Conservation (phyloP, 2,113 vertebrate genomes). For the Paradoxurus hermaphroditus region DNA sequence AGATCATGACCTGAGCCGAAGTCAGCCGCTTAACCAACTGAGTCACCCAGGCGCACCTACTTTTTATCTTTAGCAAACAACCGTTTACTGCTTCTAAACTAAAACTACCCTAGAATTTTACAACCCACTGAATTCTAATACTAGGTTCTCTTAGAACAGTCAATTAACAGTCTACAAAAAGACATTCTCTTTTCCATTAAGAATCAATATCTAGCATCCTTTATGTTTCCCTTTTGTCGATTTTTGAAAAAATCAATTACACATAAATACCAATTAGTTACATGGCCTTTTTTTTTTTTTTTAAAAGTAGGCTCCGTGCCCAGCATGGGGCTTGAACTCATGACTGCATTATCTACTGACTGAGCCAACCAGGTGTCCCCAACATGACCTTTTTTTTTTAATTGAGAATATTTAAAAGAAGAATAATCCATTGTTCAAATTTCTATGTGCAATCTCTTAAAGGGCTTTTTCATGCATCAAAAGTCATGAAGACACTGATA, state of each 20-base stretch:
- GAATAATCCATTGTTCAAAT: conserved; percentile 1
- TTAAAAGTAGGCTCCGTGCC: not conserved
- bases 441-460: not conserved
- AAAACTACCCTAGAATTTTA: conserved; percentile 5
- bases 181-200: not conserved
- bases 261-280: not conserved
- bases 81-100: not conserved
- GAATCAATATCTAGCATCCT: not conserved
- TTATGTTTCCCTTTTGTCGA: not conserved
- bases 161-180: not conserved
- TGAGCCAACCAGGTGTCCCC: not conserved
- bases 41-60: too few species aligned
- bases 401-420: conserved; percentile 37
- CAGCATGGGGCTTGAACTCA: not conserved
- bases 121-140: not conserved
- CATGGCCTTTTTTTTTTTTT: not conserved
- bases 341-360: not conserved
- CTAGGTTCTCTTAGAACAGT: conserved; percentile 7
- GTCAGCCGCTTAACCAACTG: too few species aligned
- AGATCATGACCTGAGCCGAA: too few species aligned
- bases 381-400: not conserved
- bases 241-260: not conserved
- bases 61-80: conserved; percentile 20
- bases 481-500: not conserved
- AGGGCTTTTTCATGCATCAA: not conserved